Base-by-base conservation (phyloP, 2,888 invertebrate genomes). In the Polymixis lichenea region DNA sequence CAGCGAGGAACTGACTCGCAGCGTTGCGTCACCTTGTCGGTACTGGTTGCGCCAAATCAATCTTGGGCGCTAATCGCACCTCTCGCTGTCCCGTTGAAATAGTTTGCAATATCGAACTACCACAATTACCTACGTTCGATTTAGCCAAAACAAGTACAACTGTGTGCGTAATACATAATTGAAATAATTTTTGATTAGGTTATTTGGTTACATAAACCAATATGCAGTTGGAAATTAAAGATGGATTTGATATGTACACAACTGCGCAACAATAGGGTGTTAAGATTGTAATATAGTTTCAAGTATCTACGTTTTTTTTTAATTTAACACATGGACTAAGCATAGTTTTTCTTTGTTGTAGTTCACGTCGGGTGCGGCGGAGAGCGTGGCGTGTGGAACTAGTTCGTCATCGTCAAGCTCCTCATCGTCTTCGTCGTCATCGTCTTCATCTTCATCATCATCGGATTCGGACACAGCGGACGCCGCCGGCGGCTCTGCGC, bases 381-480 rank as follows among this genome's bases (percentile, higher is more conserved):
- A 95, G 86, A 95, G 92, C 84, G 93, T 89, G n/a, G 94, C 94
- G 73, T 94, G 95, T 85, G 94, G 93, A 81, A 95, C 95, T 83
- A 96, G 96, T 85, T 94, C 95, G 2, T 95, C 95, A 1, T 96
- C 96, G 5, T 95, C 96, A n/a, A 93, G 92, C 11, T 92, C 95
- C 2, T 95, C 95, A 9, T 94, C 95, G 3, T 95, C 96, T 1
- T 95, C 95, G 0, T 95, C 96, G 13, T 96, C 96, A 1, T 95
- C 95, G 2, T 96, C 96, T 6, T 96, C 96, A 5, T 96, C 96
- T 9, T 95, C 96, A 15, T 95, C 96, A 22, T 96, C 96, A 17
- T 96, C 96, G 53, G 96, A 95, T 75, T 96, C 96, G 9, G 96
- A 96, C 89, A 94, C 95, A 1, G 95, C 96, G 75, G 96, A 95